A percentile compares a stretch with the other conserved stretches of the same genome.
Conservation (phyloP, 2,797 vertebrate genomes). For the Hyperoplus immaculatus region DNA sequence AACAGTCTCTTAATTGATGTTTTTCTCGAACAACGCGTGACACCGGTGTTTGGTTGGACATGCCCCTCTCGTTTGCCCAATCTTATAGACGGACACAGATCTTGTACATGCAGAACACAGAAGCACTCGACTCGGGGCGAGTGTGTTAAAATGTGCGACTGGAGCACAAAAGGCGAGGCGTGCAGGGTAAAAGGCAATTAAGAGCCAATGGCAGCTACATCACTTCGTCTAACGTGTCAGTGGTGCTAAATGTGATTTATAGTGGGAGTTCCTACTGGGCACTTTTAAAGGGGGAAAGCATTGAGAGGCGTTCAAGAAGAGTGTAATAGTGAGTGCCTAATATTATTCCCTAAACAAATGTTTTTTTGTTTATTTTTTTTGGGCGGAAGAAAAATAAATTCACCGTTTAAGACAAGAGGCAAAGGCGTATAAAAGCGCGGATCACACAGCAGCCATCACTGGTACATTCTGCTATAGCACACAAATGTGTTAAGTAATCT, state of each 20-base stretch:
- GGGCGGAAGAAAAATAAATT: conserved; percentile 31
- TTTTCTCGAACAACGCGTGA: conserved; percentile 45
- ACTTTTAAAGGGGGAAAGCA: conserved; percentile 58
- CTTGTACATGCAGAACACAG: conserved; percentile 7
- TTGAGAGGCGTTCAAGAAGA: conserved; percentile 46
- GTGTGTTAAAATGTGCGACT: conserved; percentile 41
- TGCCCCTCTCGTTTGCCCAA: conserved; percentile 51
- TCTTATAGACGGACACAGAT: conserved; percentile 29
- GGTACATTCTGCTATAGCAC: conserved; percentile 21
- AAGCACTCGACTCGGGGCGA: conserved; percentile 19
- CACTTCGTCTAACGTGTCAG: conserved; percentile 66
- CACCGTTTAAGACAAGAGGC: conserved; percentile 25
- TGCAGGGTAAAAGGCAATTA: conserved; percentile 61
- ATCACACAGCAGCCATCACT: conserved; percentile 18
- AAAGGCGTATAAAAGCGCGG: conserved; percentile 14
- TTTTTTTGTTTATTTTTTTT: conserved; percentile 25
- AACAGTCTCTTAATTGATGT: conserved; percentile 59
- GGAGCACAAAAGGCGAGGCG: conserved; percentile 56
- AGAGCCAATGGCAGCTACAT: conserved; percentile 61
- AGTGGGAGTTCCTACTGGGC: conserved; percentile 64
- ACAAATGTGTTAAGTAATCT: conserved; percentile 49
- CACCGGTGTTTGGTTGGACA: conserved; percentile 29
- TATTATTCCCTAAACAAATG: conserved; percentile 48
- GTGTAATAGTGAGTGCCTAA: conserved; percentile 28
- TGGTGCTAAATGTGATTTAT: conserved; percentile 75